Percentiles rank a stretch among this genome's conserved stretches.
Conservation (phyloP, 2,113 vertebrate genomes). For the Australoheros scitulus region DNA sequence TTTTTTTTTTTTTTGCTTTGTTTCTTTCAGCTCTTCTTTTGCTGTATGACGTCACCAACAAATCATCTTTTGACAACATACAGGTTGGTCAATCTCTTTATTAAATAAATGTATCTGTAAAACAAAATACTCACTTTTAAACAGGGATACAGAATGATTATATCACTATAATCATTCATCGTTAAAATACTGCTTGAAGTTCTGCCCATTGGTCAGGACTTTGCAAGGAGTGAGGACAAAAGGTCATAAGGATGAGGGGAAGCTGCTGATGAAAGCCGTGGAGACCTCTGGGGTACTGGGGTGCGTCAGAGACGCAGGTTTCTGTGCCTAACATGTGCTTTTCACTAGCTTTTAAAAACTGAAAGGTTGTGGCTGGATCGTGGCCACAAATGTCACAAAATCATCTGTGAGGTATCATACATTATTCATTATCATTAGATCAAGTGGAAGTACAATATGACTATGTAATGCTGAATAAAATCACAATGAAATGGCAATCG, state of each 20-base stretch:
- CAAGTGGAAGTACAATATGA: background rate
- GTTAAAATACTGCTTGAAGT: background rate
- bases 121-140: background rate
- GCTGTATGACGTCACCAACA: slow-evolving; percentile 94
- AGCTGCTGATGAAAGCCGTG: background rate
- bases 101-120: background rate
- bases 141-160: background rate
- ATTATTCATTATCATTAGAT: background rate
- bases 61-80: slow-evolving; percentile 92
- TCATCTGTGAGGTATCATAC: background rate
- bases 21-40: slow-evolving; percentile 85
- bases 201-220: no score
- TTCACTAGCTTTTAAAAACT: background rate
- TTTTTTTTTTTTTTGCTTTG: background rate
- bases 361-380: background rate
- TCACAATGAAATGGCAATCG: background rate
- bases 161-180: background rate
- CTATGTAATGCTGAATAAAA: background rate
- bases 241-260: background rate
- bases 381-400: background rate
- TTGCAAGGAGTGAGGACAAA: background rate
- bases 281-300: background rate
- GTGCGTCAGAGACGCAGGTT: background rate
- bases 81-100: slow-evolving; percentile 78
- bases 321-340: background rate